Evolutionary conservation across 2,888 invertebrate genomes (phyloP).

Genomic region (Lissocephala sabroskyi): DNA sequence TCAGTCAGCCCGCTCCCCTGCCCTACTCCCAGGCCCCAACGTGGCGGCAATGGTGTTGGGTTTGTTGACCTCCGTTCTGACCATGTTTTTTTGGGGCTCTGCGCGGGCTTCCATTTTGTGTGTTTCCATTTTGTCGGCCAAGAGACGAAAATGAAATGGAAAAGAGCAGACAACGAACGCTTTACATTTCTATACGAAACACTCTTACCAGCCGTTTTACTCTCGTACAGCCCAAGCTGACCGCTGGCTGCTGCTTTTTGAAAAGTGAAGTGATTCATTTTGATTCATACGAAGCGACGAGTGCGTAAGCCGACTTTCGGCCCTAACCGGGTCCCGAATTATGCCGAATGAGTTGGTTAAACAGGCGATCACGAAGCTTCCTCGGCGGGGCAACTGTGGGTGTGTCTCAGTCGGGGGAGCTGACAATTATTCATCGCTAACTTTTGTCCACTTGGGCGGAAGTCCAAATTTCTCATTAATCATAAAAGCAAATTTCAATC

Average conservation of each 20-base stretch:
- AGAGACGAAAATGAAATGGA: conserved; percentile 60
- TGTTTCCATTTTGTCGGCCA: conserved; percentile 29
- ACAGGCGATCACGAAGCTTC: conserved; percentile 18
- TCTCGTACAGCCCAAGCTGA: conserved; percentile 14
- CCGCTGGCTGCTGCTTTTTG: conserved; percentile 13
- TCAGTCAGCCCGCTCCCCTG: background rate
- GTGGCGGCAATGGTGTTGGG: conserved; percentile 49
- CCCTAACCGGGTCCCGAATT: no score
- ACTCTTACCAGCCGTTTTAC: conserved; percentile 31
- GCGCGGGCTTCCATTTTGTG: conserved; percentile 10
- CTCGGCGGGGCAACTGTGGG: no score
- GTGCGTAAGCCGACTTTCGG: background rate
- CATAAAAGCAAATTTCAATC: no score
- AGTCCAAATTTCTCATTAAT: no score
- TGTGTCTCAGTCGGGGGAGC: no score
- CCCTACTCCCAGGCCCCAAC: conserved; percentile 22
- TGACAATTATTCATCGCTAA: no score
- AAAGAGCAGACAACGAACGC: conserved; percentile 41
- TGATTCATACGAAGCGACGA: conserved; percentile 21
- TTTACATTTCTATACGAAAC: conserved; percentile 26
- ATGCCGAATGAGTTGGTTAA: conserved; percentile 57
- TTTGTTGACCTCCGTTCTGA: conserved; percentile 50
- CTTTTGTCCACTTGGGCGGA: no score
- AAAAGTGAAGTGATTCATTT: conserved; percentile 63
- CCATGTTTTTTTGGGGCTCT: conserved; percentile 14